A percentile compares a stretch with the other conserved stretches of the same genome.
These are phyloP conservation scores for Perca flavescens DNA, from an alignment of 2,113 vertebrate genomes.

Conservation along the genomic window DNA sequence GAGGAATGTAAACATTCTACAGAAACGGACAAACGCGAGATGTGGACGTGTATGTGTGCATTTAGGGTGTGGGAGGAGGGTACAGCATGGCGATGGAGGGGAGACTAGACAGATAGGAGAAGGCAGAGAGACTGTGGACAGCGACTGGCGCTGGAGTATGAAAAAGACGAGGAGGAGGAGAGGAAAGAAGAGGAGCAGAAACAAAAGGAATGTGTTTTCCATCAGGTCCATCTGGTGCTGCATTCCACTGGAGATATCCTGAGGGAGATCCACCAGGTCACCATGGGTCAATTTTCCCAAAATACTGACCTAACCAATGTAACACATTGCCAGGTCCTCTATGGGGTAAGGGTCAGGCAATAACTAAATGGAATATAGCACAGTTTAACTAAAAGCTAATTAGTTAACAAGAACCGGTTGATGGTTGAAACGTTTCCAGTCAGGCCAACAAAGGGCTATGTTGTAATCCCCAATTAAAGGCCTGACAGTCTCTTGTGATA, in stretches of 20 bases:
- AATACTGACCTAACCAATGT: slow-evolving; percentile 27
- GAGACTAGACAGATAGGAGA: slow-evolving; percentile 8
- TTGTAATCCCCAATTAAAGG: not conserved
- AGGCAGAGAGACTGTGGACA: not conserved
- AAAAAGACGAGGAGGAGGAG: slow-evolving; percentile 34
- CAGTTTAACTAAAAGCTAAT: slow-evolving; percentile 25
- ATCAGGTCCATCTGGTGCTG: slow-evolving; percentile 77
- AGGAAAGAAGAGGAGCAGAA: slow-evolving; percentile 44
- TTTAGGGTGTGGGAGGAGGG: not conserved
- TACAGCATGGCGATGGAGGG: not conserved
- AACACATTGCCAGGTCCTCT: slow-evolving; percentile 7
- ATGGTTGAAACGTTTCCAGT: slow-evolving; percentile 6
- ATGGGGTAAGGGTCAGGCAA: not conserved
- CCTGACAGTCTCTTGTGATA: slow-evolving; percentile 15
- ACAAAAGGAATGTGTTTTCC: slow-evolving; percentile 72
- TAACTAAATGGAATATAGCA: not conserved
- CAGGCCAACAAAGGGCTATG: not conserved
- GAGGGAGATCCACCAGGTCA: slow-evolving; percentile 64
- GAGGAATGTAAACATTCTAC: slow-evolving; percentile 76
- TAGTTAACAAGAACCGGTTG: slow-evolving; percentile 20
- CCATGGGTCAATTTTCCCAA: slow-evolving; percentile 49
- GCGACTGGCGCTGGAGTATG: not conserved
- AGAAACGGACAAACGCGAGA: slow-evolving; percentile 50
- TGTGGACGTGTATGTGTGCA: slow-evolving; percentile 23
- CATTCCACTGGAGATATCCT: slow-evolving; percentile 72